A percentile compares a stretch with the other conserved stretches of the same genome.
Evolutionary conservation across 2,113 vertebrate genomes (phyloP).

Genomic region (Chaetura pelagica): DNA sequence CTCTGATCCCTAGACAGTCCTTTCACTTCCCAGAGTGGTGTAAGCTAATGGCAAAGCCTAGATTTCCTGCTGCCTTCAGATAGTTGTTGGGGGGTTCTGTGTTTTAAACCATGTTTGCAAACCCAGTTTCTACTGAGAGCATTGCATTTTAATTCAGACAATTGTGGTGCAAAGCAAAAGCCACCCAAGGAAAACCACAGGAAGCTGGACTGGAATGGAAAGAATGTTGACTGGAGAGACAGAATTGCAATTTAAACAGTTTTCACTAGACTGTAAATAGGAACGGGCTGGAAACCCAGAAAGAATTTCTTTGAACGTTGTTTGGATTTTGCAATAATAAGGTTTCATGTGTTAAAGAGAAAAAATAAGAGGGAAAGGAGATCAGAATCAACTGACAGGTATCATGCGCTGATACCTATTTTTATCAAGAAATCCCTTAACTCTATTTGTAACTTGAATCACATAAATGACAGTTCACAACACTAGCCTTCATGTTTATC

Average conservation of each 20-base stretch:
- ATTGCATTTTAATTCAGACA: not conserved
- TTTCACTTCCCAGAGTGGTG: not conserved
- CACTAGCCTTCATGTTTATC: not conserved
- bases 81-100: not conserved
- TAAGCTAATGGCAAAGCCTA: not conserved
- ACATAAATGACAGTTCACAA: not conserved
- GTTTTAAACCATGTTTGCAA: constrained; percentile 7
- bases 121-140: not conserved
- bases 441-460: not conserved
- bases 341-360: not conserved
- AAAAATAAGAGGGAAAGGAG: not conserved
- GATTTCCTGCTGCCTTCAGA: not conserved
- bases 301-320: not conserved
- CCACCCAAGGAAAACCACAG: not conserved
- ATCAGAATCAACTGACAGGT: not conserved
- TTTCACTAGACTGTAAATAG: not conserved
- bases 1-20: not conserved
- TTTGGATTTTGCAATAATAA: not conserved
- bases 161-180: not conserved
- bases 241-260: constrained; percentile 19
- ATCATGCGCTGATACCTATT: not conserved
- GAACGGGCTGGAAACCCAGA: not conserved
- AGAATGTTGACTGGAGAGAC: constrained; percentile 17
- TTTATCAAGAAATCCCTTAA: not conserved
- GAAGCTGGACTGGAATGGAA: constrained; percentile 42